Base-by-base conservation (phyloP, 2,888 invertebrate genomes). In the Napeogenes sylphis region DNA sequence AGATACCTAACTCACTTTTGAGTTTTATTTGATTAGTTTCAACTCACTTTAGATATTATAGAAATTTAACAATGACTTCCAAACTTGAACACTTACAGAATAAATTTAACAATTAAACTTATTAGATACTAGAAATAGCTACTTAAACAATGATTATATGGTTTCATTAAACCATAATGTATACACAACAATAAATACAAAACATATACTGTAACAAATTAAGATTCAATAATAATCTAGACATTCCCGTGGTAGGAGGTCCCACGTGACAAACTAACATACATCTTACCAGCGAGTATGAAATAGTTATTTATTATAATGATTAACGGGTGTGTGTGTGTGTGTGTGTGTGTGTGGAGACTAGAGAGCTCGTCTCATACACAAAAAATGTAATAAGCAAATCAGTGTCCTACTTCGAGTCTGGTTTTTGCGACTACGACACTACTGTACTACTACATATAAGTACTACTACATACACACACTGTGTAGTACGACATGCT, bases 361-460 rank as follows among this genome's bases (percentile, higher is more conserved):
- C 78, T 69, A 64, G 67, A 73, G 67, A 73, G 75, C 73, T 71
- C 79, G 78, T 77, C 77, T 78, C 67, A 70, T 67, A 75, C 80
- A 82, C 79, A 79, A 80, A 76, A 74, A 71, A 67, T 75, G 73
- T 78, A 77, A 75, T 70, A 69, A 71, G 73, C 70, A 68, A 71
- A 76, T 78, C 77, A 80, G 73, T 71, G 81, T 73, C 75, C 82
- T 75, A 82, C 70, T 79, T 83, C 69, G 67, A 68, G 79, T 80
- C 82, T 81, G 82, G 80, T 83, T 86, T 86, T 81, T 80, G 80
- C 79, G 77, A 82, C 82, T 83, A 71, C 63, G 59, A 6, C 35
- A 35, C 35, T 6, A 42, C 42, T 10, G 42, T 42, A 12, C 3
- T 45, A 62, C 47, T 42, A 42, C 45, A 46, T 14, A 30, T 51